A percentile compares a stretch with the other conserved stretches of the same genome.
These are phyloP conservation scores for Catagonus wagneri DNA, from an alignment of 2,113 vertebrate genomes.

Conservation along the genomic window DNA sequence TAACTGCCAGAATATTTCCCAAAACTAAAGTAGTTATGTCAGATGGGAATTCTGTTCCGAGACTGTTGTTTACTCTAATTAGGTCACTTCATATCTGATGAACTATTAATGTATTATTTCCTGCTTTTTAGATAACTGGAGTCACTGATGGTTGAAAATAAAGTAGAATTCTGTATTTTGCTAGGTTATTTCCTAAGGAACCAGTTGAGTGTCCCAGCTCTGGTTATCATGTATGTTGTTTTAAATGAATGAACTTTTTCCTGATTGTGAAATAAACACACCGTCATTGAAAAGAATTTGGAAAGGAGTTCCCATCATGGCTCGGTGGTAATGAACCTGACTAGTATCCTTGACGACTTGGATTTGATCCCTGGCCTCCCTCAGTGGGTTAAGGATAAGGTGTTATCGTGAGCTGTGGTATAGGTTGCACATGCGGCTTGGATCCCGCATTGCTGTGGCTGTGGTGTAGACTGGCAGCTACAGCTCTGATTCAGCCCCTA, in stretches of 20 bases:
- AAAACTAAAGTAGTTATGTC: constrained; percentile 49
- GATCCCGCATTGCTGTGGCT: too few species aligned
- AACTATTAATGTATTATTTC: constrained; percentile 57
- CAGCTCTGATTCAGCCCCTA: too few species aligned
- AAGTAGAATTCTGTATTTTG: constrained; percentile 45
- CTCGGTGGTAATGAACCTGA: too few species aligned
- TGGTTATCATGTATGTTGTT: not conserved
- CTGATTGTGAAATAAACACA: constrained; percentile 25
- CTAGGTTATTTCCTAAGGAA: constrained; percentile 45
- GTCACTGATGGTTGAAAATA: constrained; percentile 43
- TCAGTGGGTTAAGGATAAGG: too few species aligned
- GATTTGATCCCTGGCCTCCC: too few species aligned
- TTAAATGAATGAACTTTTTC: not conserved
- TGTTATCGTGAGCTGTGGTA: too few species aligned
- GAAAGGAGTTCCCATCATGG: not conserved
- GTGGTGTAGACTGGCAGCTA: too few species aligned
- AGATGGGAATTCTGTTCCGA: constrained; percentile 53
- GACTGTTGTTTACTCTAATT: constrained; percentile 31
- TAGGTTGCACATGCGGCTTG: too few species aligned
- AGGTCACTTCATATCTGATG: constrained; percentile 47
- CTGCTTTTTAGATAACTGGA: constrained; percentile 48
- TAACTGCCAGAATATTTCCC: constrained; percentile 42
- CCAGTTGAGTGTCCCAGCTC: constrained; percentile 9
- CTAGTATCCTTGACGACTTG: too few species aligned
- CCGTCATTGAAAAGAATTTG: constrained; percentile 31